Evolutionary conservation across 2,888 invertebrate species (phyloP), one percentile per base, ranked within the genome.

Genomic region (Hedychridium roseum): DNA sequence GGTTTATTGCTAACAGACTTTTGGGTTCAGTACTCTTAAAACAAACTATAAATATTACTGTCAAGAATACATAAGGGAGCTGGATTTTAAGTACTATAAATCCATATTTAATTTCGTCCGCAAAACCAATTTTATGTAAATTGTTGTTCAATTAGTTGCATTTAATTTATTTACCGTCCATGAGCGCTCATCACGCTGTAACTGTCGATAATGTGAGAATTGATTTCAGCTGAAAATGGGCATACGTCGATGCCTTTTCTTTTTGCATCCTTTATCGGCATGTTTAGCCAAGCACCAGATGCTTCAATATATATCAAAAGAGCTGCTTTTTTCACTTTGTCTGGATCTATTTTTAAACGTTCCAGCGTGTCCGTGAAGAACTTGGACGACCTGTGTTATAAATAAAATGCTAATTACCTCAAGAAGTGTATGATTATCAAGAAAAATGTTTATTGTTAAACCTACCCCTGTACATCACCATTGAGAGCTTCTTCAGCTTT

Each of bases 241-340:
- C 72, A 75, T 14, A 73, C 35, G 2, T 35, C 39, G 3, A 57
- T 6, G 4, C 54, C 57, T 14, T 54, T 56, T 55, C 50, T 74
- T 43, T 58, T 75, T 1, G 60, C 64, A 3, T 63, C 54, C 46
- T 56, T 74, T 2, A 74, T 47, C 0, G 68, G 69, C 21, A 58
- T 54, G 37, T 57, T 64, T 9, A 78, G 47, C 78, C 78, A 78
- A 1, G 39, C 37, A 0, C 47, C 38, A 21, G 76, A 47, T 14
- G 64, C 56, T 52, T 72, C 63, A 0, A 76, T 60, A 17, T 74
- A 78, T 15, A 76, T 46, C 20, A 78, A 35, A 2, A 74, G 43
- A 1, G 75, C 70, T 1, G 64, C 30, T 52, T 76, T 74, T 11
- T 58, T 53, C 2, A 54, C 45, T 23, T 12, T 57, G 2, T 70